Evolutionary conservation across 2,888 invertebrate genomes (phyloP), one percentile per base, ranked within the genome.

Genomic region (Agonopterix subpropinquella): DNA sequence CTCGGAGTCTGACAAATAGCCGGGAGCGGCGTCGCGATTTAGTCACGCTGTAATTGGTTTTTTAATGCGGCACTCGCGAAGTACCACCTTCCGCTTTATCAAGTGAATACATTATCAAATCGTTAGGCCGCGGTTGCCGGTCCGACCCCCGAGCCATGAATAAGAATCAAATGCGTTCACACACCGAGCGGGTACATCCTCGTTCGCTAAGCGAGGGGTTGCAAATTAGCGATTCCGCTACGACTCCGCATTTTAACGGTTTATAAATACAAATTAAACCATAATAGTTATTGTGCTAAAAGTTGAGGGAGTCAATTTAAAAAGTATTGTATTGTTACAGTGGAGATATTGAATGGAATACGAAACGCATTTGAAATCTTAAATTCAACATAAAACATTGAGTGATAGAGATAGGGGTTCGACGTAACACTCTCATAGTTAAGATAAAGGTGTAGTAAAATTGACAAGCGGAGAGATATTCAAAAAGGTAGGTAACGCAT

Each of bases 31-130:
- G 77, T 66, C 67, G 74, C 77, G 83, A 81, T 87, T 88, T 87
- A 82, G 88, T 79, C 74, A 81, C 83, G 77, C 77, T 83, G 83
- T 88, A 88, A 88, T 88, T 88, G 88, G 86, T 86, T 88, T 88
- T 88, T 88, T 88, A 88, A 87, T 87, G 80, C 85, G 75, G 76
- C 68, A 75, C 75, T 77, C 77, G 84, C 80, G 76, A 80, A 84
- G 85, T 87, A 86, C 83, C 80, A 79, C 79, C 86, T 84, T 85
- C 80, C 83, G 80, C 82, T 83, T 81, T 87, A 88, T 87, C 82
- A 83, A 88, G 86, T 85, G 88, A 87, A 88, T 88, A 86, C 82
- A 87, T 88, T 88, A 88, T 86, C 87, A 88, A 88, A 85, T 86
- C 84, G 86, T 87, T 83, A 79, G 80, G 77, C 68, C 72, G 82